Evolutionary conservation across 2,888 invertebrate genomes (phyloP), one percentile per base, ranked within the genome.

Genomic region (Apamea anceps): DNA sequence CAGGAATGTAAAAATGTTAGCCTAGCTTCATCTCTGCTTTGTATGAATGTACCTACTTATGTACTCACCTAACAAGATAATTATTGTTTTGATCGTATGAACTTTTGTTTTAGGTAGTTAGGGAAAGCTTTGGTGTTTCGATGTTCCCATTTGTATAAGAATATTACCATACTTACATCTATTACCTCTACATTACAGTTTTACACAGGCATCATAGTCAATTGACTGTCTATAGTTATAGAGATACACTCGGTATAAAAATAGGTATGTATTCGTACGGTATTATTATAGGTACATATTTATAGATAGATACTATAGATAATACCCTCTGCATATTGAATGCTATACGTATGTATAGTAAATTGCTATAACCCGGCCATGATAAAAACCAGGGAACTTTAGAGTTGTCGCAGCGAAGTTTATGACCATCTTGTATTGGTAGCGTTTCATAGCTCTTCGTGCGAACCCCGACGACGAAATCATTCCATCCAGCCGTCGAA

Each of bases 401-500:
- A 15, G 84, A 88, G 89, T 89, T 89, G 90, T 88, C 91, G 87
- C 87, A 87, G 85, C 86, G 84, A 84, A 80, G 73, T 72, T 63
- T 87, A 90, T 86, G 91, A 91, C 87, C 95, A 91, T 93, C 92
- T 93, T 91, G 85, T 93, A 92, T 94, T 92, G 91, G 93, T 90
- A 89, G 90, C 86, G 90, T 95, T 93, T 93, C 88, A 91, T 91
- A 94, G 93, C 94, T 94, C 95, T 95, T 94, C 95, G 95, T 96
- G 96, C 93, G 95, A 94, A 94, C 94, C 94, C 94, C 96, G 96
- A 96, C 96, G 96, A 96, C 96, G 95, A 97, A 96, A 96, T 96
- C 96, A 96, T 97, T 97, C 96, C 96, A 97, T 96, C 96, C 96
- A 96, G 96, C 96, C 96, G 96, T 97, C 96, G 96, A 96, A 96